Evolutionary conservation across 2,113 vertebrate species (phyloP).

Genomic region (Laticauda laticaudata): DNA sequence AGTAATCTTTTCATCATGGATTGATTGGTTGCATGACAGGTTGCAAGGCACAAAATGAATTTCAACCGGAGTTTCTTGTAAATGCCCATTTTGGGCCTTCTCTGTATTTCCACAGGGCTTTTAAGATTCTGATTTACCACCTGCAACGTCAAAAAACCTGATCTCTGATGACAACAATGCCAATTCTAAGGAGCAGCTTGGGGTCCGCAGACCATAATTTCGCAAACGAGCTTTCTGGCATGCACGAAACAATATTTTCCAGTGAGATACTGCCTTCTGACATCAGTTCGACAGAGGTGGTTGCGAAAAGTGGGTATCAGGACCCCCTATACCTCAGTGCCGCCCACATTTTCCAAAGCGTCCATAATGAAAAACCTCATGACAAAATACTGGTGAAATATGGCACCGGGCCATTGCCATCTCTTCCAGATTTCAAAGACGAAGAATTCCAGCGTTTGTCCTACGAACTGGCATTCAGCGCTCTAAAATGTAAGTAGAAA

Average conservation of each 20-base stretch:
- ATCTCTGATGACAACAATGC: constrained; percentile 49
- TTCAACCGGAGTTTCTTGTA: not conserved
- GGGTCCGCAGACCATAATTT: not conserved
- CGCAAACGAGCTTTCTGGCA: constrained; percentile 22
- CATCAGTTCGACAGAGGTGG: not conserved
- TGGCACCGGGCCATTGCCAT: constrained; percentile 54
- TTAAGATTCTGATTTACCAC: constrained; percentile 30
- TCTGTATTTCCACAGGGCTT: constrained; percentile 54
- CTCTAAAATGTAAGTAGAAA: constrained; percentile 87
- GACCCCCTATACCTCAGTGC: constrained; percentile 81
- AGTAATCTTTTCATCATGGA: no score
- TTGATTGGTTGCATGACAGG: no score
- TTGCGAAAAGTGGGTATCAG: constrained; percentile 63
- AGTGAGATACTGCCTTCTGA: not conserved
- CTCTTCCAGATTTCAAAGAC: constrained; percentile 60
- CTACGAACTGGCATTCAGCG: constrained; percentile 84
- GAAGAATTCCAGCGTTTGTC: constrained; percentile 64
- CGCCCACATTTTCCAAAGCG: constrained; percentile 82
- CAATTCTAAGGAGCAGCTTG: constrained; percentile 35
- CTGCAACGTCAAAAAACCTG: not conserved
- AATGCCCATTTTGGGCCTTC: not conserved
- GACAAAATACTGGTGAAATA: constrained; percentile 73
- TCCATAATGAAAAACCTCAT: constrained; percentile 70
- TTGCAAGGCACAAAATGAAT: not conserved
- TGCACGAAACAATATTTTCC: constrained; percentile 35